Evolutionary conservation across 2,113 vertebrate genomes (phyloP).

Genomic region (Daubentonia madagascariensis): DNA sequence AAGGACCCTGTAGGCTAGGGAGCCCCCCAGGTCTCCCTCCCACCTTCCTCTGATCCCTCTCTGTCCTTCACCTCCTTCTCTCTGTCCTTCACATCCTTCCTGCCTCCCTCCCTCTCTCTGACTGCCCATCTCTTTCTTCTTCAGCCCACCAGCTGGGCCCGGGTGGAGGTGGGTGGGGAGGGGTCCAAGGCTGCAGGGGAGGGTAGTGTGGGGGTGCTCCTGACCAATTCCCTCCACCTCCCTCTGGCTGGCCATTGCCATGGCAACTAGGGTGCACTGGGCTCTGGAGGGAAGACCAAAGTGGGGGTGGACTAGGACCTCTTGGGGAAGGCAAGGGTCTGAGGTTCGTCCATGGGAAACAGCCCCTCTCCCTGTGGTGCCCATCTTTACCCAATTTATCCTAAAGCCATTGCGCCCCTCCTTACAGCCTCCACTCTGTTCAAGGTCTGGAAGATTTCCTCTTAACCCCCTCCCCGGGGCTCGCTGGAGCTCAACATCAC

Average conservation of each 20-base stretch:
- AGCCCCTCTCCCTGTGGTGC: not conserved
- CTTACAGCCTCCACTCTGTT: not conserved
- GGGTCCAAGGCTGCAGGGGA: not conserved
- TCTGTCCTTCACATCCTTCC: conserved; percentile 62
- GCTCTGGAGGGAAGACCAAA: conserved; percentile 36
- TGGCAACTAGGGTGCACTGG: conserved; percentile 72
- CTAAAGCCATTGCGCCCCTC: not conserved
- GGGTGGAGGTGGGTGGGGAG: not conserved
- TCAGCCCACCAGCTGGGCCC: conserved; percentile 10
- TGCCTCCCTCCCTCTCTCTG: not conserved
- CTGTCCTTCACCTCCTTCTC: conserved; percentile 60
- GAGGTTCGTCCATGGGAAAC: not conserved
- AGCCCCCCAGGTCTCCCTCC: not conserved
- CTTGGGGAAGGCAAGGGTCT: not conserved
- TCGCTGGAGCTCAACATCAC: not conserved
- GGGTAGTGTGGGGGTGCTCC: not conserved
- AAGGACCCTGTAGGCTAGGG: not conserved
- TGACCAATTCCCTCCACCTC: conserved; percentile 46
- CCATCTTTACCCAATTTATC: not conserved
- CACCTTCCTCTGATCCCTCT: not conserved
- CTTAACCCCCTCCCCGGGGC: not conserved
- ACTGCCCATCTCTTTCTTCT: not conserved
- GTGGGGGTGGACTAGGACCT: conserved; percentile 38
- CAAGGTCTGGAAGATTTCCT: not conserved
- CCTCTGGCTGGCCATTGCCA: conserved; percentile 68